Evolutionary conservation across 2,888 invertebrate genomes (phyloP).

Genomic region (Calameuta idolon): DNA sequence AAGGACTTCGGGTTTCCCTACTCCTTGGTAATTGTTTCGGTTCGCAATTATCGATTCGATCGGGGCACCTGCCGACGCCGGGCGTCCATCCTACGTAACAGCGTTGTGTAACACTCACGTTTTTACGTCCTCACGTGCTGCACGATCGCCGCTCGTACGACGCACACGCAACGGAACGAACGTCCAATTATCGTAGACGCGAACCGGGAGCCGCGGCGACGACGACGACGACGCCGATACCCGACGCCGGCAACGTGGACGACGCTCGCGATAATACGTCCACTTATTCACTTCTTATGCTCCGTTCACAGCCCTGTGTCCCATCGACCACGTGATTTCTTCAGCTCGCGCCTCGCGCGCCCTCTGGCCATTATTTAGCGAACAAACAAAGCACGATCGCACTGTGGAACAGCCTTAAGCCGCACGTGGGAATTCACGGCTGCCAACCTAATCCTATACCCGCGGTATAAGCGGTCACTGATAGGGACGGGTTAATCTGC

Average conservation of each 20-base stretch:
- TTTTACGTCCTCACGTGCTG: slow-evolving; percentile 43
- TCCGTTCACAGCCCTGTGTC: not conserved
- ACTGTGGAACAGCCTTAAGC: not conserved
- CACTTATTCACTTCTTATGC: slow-evolving; percentile 6
- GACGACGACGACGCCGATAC: not conserved
- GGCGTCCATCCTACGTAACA: slow-evolving; percentile 16
- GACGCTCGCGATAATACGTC: not conserved
- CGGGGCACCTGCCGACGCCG: slow-evolving; percentile 20
- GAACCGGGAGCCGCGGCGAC: not conserved
- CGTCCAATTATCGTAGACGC: not conserved
- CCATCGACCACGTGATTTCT: not conserved
- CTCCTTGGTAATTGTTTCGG: slow-evolving; percentile 5
- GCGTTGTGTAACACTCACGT: slow-evolving; percentile 41
- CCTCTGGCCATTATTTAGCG: not conserved
- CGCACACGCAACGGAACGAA: not conserved
- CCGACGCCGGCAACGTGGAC: not conserved
- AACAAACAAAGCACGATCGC: not conserved
- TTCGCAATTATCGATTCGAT: slow-evolving; percentile 24
- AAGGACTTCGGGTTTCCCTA: not conserved
- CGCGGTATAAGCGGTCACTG: not conserved
- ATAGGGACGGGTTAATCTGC: not conserved
- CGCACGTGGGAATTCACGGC: not conserved
- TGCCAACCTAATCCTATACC: not conserved
- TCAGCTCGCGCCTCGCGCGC: not conserved
- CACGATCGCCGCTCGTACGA: slow-evolving; percentile 12